Evolutionary conservation across 35 echinoderm and acorn worm species (phyloP), one percentile per base, ranked within the genome.

Genomic region (Holothuria glaberrima): DNA sequence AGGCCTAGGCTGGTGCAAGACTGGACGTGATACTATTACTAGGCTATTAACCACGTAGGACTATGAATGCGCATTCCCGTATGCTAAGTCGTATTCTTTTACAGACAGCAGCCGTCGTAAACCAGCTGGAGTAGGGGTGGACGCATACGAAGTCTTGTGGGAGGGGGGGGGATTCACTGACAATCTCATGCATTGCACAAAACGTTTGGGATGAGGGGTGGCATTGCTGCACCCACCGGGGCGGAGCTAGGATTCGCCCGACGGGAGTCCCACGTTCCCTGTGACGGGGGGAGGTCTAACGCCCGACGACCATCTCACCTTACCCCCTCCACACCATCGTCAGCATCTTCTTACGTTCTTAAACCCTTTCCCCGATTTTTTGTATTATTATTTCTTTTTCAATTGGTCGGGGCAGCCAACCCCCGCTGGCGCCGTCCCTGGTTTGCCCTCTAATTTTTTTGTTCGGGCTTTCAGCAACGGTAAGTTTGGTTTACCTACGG

Each of bases 51-150:
- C 58, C 58, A 59, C 58, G 58, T 59, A 59, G 58, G 58, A 59
- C 12, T 59, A 59, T 13, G 21, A 59, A 59, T 59, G 58, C 58
- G 58, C 58, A 59, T 59, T 59, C 58, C 58, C 21, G 58, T 59
- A 59, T 59, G 58, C 58, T 59, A 59, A 59, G 58, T 59, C 58
- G 58, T 59, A 59, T 59, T 59, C 58, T 59, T 59, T 59, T 59
- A 59, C 58, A 59, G 58, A 59, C 58, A 59, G 58, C 58, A 59
- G 58, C 58, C 58, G 12, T 59, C 58, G 58, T 59, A 59, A 59
- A 21, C 58, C 58, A 59, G 58, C 58, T 59, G 58, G 58, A 59
- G 58, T 59, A 59, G 58, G 58, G 58, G 58, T 59, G 58, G 58
- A 13, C 58, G 21, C 58, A 59, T 59, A 59, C 58, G 12, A 12